phyloP scores from a whole-genome alignment of 2,113 vertebrate species.

The Mormyrus iriodes region DNA sequence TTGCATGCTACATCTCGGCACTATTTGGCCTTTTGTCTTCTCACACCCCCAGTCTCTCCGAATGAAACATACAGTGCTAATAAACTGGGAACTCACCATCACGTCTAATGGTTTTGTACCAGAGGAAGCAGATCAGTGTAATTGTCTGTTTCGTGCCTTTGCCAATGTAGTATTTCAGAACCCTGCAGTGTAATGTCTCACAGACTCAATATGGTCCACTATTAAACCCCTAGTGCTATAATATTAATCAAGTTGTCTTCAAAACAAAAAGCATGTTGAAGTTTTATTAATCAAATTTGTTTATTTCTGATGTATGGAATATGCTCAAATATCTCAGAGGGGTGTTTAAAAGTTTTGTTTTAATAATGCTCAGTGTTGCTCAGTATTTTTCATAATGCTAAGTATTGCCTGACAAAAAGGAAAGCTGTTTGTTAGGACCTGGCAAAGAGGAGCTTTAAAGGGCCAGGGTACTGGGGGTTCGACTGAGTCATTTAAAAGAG shows the following conservation, averaged over 20 bases:
- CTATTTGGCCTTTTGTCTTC: background rate
- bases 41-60: background rate
- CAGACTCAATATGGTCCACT: background rate
- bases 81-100: background rate
- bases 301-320: background rate
- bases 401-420: background rate
- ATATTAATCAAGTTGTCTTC: background rate
- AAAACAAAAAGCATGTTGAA: background rate
- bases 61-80: background rate
- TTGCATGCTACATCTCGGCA: background rate
- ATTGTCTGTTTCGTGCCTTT: constrained; percentile 5
- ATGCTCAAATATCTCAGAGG: background rate
- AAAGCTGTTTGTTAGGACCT: background rate
- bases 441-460: background rate
- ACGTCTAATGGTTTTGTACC: background rate
- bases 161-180: background rate
- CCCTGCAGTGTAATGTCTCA: background rate
- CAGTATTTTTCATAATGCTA: no score
- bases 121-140: constrained; percentile 3
- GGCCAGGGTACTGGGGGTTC: background rate
- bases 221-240: constrained; percentile 2
- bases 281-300: constrained; percentile 4
- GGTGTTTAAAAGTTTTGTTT: background rate
- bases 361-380: background rate
- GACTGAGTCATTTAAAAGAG: background rate